Conservation (phyloP, 2,113 vertebrate species). For the Shinisaurus crocodilurus region DNA sequence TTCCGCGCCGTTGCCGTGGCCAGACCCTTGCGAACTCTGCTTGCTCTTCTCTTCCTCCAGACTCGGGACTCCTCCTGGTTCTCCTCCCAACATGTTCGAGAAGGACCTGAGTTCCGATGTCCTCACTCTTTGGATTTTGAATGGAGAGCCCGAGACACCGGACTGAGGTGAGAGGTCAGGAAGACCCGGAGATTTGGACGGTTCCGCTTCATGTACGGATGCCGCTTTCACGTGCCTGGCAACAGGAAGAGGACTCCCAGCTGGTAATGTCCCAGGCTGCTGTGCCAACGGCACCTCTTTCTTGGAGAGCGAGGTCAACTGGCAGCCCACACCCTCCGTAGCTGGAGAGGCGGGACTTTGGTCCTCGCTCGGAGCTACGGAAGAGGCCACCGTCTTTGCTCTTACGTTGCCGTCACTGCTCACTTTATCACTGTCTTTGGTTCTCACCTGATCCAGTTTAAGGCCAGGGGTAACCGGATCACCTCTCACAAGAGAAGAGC, state of each 20-base stretch:
- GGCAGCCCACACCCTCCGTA: conserved; percentile 6
- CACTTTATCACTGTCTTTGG: conserved; percentile 11
- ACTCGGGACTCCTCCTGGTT: conserved; percentile 2
- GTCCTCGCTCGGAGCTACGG: neutral
- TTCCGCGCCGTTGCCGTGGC: neutral
- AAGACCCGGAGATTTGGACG: conserved; percentile 27
- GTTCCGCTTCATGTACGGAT: neutral
- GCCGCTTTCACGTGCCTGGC: neutral
- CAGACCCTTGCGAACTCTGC: neutral
- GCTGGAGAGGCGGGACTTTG: neutral
- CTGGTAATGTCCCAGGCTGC: rapidly evolving
- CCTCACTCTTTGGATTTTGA: conserved; percentile 83
- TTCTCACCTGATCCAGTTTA: neutral
- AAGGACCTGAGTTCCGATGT: conserved; percentile 88
- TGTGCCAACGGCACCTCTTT: conserved; percentile 29
- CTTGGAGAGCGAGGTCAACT: conserved; percentile 44
- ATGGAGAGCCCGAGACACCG: conserved; percentile 68
- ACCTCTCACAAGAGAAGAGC: neutral
- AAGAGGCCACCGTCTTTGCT: neutral
- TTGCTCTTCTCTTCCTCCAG: conserved; percentile 12
- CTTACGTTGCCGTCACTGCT: neutral
- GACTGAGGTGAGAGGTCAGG: conserved; percentile 37
- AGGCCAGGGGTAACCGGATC: too few species aligned
- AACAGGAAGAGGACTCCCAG: neutral
- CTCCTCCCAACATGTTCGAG: conserved; percentile 74